Base-by-base conservation (phyloP, 2,888 invertebrate genomes). In the Chloroclysta siterata region DNA sequence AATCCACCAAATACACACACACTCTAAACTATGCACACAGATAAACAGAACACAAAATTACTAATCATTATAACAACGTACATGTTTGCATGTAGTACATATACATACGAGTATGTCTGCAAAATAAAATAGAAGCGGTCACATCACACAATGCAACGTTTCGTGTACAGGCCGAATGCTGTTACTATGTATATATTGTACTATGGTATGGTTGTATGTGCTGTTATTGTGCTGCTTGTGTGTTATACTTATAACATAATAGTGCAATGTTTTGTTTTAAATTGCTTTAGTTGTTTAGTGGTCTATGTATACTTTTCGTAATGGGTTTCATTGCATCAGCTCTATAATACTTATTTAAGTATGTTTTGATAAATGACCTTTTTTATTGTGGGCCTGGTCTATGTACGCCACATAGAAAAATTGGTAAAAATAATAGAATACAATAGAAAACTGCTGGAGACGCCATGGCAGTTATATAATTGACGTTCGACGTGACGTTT, bases 11-110 rank as follows among this genome's bases (percentile, higher is more conserved):
- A 71, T 60, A 68, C 81, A 75, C 75, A 75, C 79, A 82, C n/a
- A n/a, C n/a, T n/a, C 88, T 88, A 88, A 78, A 82, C 89, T 88
- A 89, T 84, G 85, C 89, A 89, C 87, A 89, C 85, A 87, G 86
- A 81, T 76, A 79, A 85, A 88, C 82, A 85, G 80, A 85, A 86
- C 77, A 82, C 69, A 82, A 81, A 74, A 74, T 72, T 68, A 73
- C 75, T 67, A 63, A 41, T 63, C 47, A 48, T 65, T 53, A 63
- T 63, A 56, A 2, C 22, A 33, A 63, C 42, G 52, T 52, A 39
- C 36, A 58, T 53, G 52, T 59, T 46, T 59, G 46, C 44, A 47
- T 41, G 53, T 53, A n/a, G 48, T 53, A 50, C 53, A 48, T 64
- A 22, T 22, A 22, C 22, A 22, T 22, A 63, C 53, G 54, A 55